phyloP scores from a whole-genome alignment of 2,113 vertebrate genomes.

The Xenotilapia flavipinnis region DNA sequence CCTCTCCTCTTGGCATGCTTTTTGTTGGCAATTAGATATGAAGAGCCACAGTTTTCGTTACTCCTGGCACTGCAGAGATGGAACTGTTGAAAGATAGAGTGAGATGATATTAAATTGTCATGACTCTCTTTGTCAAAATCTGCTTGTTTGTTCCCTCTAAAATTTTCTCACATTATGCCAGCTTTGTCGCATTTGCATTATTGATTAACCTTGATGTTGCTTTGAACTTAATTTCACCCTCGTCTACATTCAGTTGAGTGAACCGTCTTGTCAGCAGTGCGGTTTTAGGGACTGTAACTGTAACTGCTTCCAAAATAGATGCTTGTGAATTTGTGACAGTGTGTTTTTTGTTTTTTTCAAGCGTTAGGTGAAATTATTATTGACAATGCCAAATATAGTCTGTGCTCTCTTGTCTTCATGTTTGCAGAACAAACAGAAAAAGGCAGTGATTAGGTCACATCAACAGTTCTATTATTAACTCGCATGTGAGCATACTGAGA shows the following conservation, averaged over 20 bases:
- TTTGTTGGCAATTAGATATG: conserved; percentile 24
- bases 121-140: conserved; percentile 32
- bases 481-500: conserved; percentile 7
- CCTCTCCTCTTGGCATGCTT: background rate
- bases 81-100: conserved; percentile 8
- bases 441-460: conserved; percentile 5
- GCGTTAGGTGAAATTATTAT: background rate
- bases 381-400: conserved; percentile 41
- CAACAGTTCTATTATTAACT: conserved; percentile 51
- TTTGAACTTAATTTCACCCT: conserved; percentile 41
- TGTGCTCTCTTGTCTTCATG: background rate
- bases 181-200: conserved; percentile 20
- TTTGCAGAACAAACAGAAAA: conserved; percentile 20
- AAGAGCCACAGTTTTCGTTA: conserved; percentile 9
- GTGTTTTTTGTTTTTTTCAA: background rate
- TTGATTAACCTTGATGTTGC: conserved; percentile 30
- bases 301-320: background rate
- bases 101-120: conserved; percentile 26
- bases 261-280: conserved; percentile 1
- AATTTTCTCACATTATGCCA: background rate
- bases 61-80: background rate
- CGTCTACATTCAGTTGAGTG: conserved; percentile 1
- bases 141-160: background rate
- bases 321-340: background rate
- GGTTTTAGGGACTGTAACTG: background rate